Conservation (phyloP, 2,888 invertebrate species). For the Lissonota sp. region DNA sequence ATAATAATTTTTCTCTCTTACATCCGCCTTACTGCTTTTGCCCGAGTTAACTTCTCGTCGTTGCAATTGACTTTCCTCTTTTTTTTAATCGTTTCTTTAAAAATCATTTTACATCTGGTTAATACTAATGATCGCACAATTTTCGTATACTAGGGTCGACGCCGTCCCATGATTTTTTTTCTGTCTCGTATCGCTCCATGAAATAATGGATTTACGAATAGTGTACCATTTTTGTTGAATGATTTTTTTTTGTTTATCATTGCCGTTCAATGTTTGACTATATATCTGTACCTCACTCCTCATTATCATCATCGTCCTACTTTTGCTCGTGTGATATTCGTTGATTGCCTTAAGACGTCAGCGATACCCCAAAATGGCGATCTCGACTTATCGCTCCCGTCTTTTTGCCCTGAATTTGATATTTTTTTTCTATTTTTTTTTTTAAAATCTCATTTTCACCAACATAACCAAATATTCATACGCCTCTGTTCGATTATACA, state of each 20-base stretch:
- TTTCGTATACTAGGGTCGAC: constrained; percentile 44
- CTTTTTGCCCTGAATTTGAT: constrained; percentile 14
- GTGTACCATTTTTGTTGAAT: constrained; percentile 27
- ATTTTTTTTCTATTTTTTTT: constrained; percentile 24
- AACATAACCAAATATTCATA: not conserved
- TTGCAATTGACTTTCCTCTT: constrained; percentile 57
- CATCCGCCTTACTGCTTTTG: constrained; percentile 69
- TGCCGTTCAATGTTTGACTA: constrained; percentile 53
- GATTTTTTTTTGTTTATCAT: constrained; percentile 33
- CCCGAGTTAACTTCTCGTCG: constrained; percentile 21
- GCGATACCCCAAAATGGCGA: constrained; percentile 2
- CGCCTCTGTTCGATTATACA: not conserved
- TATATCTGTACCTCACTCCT: constrained; percentile 31
- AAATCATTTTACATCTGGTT: constrained; percentile 48
- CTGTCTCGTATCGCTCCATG: constrained; percentile 50
- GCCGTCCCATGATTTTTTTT: constrained; percentile 31
- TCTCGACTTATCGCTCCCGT: not conserved
- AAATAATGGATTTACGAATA: constrained; percentile 55
- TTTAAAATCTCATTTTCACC: constrained; percentile 7
- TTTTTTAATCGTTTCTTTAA: constrained; percentile 49
- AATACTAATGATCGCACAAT: constrained; percentile 67
- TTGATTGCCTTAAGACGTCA: constrained; percentile 2
- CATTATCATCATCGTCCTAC: not conserved
- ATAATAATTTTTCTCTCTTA: constrained; percentile 81
- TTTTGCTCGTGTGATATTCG: constrained; percentile 13